Evolutionary conservation across 2,113 vertebrate species (phyloP).

Genomic region (Pseudonaja textilis): DNA sequence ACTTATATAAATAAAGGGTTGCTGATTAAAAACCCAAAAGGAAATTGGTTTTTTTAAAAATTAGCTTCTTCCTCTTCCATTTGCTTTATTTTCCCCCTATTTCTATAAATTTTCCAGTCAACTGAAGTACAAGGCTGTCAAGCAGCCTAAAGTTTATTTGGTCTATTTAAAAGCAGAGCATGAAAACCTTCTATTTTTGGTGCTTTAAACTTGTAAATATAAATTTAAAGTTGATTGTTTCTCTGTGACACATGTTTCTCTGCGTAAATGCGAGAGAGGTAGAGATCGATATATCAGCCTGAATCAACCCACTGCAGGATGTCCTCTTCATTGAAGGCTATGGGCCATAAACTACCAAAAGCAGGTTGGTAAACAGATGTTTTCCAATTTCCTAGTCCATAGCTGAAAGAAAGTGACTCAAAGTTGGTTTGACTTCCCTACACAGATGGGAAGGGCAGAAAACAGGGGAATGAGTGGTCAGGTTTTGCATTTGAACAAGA

Average conservation of each 20-base stretch:
- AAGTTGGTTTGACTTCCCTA: neutral
- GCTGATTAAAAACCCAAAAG: neutral
- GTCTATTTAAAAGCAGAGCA: neutral
- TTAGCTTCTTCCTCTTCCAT: neutral
- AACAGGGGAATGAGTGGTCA: neutral
- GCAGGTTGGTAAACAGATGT: neutral
- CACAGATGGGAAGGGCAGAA: neutral
- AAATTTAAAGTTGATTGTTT: neutral
- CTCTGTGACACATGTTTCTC: neutral
- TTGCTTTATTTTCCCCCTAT: neutral
- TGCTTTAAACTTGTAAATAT: neutral
- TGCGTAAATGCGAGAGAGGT: too few species aligned
- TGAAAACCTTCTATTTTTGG: neutral
- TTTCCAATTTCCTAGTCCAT: neutral
- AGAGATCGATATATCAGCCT: neutral
- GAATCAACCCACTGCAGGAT: neutral
- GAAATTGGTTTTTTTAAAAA: neutral
- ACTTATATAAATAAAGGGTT: neutral
- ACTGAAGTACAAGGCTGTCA: neutral
- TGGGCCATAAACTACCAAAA: neutral
- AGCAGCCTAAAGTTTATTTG: neutral
- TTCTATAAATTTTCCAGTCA: neutral
- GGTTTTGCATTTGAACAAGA: neutral
- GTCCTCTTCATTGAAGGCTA: neutral
- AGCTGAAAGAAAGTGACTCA: neutral